A percentile compares a stretch with the other conserved stretches of the same genome.
These are phyloP conservation scores for Hyles euphorbiae DNA, from an alignment of 1,140 invertebrate genomes.

Conservation along the genomic window DNA sequence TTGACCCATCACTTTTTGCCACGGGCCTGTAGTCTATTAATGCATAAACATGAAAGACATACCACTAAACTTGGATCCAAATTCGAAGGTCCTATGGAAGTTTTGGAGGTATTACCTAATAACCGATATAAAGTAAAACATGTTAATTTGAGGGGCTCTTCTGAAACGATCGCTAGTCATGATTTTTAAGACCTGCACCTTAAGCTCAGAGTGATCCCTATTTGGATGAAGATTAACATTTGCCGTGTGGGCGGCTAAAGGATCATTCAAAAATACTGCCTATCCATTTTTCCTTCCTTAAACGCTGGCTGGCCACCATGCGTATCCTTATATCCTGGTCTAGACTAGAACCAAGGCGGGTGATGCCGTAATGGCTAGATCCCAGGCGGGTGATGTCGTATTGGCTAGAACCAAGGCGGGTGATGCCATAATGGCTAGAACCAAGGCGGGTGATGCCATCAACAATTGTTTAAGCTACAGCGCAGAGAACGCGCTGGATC, in stretches of 20 bases:
- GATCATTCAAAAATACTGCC: not conserved
- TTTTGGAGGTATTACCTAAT: constrained; percentile 24
- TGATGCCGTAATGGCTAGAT: constrained; percentile 15
- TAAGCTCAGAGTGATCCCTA: constrained; percentile 17
- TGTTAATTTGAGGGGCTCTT: constrained; percentile 23
- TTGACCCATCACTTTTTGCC: too few species aligned
- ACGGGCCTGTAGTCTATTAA: too few species aligned
- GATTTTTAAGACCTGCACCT: constrained; percentile 20
- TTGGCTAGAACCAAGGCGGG: constrained; percentile 3
- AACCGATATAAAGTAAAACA: constrained; percentile 28
- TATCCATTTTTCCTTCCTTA: constrained; percentile 10
- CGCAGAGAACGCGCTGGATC: constrained; percentile 7
- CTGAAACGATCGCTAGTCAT: constrained; percentile 28
- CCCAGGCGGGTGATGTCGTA: constrained; percentile 7
- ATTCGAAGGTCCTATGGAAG: constrained; percentile 27
- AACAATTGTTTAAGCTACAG: not conserved
- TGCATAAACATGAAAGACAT: constrained; percentile 28
- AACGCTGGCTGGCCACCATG: constrained; percentile 20
- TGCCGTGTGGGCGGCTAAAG: too few species aligned
- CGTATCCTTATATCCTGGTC: constrained; percentile 16
- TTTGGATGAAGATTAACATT: constrained; percentile 5
- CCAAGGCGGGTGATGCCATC: too few species aligned
- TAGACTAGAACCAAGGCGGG: too few species aligned
- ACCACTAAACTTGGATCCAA: constrained; percentile 28
- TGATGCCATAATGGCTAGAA: constrained; percentile 2